Base-by-base conservation (phyloP, 2,888 invertebrate genomes). In the Cepaea hortensis region DNA sequence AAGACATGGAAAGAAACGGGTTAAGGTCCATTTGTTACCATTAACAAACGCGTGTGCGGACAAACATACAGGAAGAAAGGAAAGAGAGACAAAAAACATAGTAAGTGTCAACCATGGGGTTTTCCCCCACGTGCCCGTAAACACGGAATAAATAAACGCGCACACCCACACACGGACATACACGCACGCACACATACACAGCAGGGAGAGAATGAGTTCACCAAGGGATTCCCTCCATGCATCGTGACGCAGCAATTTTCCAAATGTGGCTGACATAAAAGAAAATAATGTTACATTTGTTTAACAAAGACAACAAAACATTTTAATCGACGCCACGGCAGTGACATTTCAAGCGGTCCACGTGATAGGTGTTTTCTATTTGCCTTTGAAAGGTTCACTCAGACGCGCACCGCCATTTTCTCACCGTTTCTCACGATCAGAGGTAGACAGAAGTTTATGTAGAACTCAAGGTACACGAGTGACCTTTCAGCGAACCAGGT, bases 331-430 rank as follows among this genome's bases (percentile, higher is more conserved):
- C 4, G 65, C 76, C 55, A 3, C n/a, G n/a, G 15, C 3, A 23
- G 6, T 61, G 61, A 79, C 77, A 55, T 61, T 79, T 79, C n/a
- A 79, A n/a, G 48, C 11, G 6, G 77, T 79, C 23, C 55, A 61
- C n/a, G 23, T 13, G 55, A 11, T 55, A 15, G 6, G 23, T 7
- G 61, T 55, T 55, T 55, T 79, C 61, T 61, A 61, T 79, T 79
- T 61, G 18, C 18, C 50, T 65, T 50, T 46, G 6, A 65, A n/a
- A 81, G 68, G 65, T 81, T 46, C 68, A 3, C n/a, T 4, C 5
- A 48, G 9, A 20, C 48, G 68, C 48, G 13, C 11, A 6, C 23
- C n/a, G 15, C 35, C 46, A 76, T 48, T 55, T 55, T 55, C 76
- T 15, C 48, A 48, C 15, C n/a, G 46, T 68, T 68, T 70, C 68